A percentile compares a stretch with the other conserved stretches of the same genome.
These are phyloP conservation scores for Drosophila equinoxialis DNA, from an alignment of 1,140 invertebrate genomes.

Conservation along the genomic window DNA sequence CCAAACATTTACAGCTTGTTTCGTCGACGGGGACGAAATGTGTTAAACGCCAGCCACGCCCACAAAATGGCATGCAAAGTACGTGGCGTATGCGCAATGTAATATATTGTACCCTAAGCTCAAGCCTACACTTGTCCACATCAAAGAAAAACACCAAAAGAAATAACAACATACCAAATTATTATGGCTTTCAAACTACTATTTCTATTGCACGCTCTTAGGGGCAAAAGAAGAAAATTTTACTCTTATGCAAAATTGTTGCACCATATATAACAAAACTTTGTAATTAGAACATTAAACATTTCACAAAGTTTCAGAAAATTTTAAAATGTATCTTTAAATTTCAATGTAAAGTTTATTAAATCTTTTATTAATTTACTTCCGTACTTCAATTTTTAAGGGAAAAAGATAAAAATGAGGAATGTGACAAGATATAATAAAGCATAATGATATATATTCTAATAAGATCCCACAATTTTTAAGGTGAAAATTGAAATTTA, in stretches of 20 bases:
- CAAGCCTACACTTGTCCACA: not conserved
- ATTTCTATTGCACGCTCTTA: no score
- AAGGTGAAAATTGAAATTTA: no score
- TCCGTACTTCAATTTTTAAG: no score
- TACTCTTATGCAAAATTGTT: not conserved
- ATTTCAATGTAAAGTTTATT: no score
- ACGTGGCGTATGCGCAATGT: conserved; percentile 70
- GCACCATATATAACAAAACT: not conserved
- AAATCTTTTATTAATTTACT: no score
- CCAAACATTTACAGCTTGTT: conserved; percentile 74
- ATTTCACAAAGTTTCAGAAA: no score
- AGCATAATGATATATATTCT: no score
- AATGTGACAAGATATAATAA: no score
- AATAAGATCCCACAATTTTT: no score
- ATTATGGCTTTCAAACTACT: not conserved
- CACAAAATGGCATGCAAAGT: conserved; percentile 52
- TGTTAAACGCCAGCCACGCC: conserved; percentile 73
- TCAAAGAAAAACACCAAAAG: not conserved
- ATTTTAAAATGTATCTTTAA: no score
- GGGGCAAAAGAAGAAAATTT: not conserved
- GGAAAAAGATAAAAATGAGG: no score
- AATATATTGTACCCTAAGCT: not conserved
- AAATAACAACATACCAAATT: not conserved
- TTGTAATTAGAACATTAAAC: no score
- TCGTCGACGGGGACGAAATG: conserved; percentile 62